Percentiles rank a stretch among this genome's conserved stretches.
Evolutionary conservation across 2,888 invertebrate genomes (phyloP).

Genomic region (Plagodis dolabraria): DNA sequence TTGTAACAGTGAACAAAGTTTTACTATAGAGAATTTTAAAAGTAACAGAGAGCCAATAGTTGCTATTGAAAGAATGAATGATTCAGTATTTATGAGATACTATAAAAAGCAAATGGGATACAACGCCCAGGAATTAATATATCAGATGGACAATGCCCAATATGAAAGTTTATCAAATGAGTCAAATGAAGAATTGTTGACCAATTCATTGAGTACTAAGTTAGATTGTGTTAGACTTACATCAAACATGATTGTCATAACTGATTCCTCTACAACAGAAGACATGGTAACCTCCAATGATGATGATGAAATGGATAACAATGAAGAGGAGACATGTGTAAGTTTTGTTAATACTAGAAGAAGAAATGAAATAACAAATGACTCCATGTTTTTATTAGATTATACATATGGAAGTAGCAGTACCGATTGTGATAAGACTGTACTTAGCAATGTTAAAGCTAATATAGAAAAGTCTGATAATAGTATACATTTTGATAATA

Average conservation of each 20-base stretch:
- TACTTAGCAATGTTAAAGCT: constrained; percentile 46
- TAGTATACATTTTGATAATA: constrained; percentile 8
- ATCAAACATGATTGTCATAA: constrained; percentile 34
- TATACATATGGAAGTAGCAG: constrained; percentile 55
- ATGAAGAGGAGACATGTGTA: constrained; percentile 39
- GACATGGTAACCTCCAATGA: constrained; percentile 36
- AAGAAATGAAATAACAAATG: constrained; percentile 57
- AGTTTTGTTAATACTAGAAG: constrained; percentile 76
- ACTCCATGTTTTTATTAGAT: constrained; percentile 59
- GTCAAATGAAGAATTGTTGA: constrained; percentile 29
- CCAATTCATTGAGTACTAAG: constrained; percentile 28
- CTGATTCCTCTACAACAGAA: constrained; percentile 35
- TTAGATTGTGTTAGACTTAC: constrained; percentile 29
- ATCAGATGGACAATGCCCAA: constrained; percentile 33
- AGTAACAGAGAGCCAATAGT: constrained; percentile 52
- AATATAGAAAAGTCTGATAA: constrained; percentile 27
- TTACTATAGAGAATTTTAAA: constrained; percentile 13
- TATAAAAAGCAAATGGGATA: constrained; percentile 43
- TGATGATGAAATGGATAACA: constrained; percentile 28
- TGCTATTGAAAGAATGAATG: constrained; percentile 56
- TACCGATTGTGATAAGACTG: constrained; percentile 60
- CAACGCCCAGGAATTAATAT: constrained; percentile 25
- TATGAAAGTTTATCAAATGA: constrained; percentile 40
- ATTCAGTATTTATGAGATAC: constrained; percentile 58
- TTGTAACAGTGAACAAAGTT: constrained; percentile 60